Conservation (phyloP, 2,888 invertebrate species). For the Acutogordius australiensis region DNA sequence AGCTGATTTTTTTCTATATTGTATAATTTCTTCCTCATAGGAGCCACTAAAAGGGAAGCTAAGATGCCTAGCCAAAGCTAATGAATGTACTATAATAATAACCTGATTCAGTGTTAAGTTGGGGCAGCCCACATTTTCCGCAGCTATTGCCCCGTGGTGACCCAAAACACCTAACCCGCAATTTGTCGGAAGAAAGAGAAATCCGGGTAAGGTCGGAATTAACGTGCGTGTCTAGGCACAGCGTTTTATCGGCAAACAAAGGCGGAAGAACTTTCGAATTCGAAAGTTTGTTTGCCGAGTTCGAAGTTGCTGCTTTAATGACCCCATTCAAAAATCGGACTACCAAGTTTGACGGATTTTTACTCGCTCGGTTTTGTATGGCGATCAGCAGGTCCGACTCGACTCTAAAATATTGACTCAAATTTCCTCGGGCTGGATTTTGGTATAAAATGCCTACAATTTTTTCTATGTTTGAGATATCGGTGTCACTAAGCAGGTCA, state of each 20-base stretch:
- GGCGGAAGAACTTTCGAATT: not conserved
- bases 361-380: not conserved
- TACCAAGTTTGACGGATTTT: not conserved
- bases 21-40: too few relatives aligned
- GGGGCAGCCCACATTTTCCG: not conserved
- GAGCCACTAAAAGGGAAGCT: too few relatives aligned
- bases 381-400: not conserved
- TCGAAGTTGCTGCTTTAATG: not conserved
- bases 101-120: not conserved
- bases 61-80: too few relatives aligned
- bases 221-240: not conserved
- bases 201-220: not conserved
- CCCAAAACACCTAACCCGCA: not conserved
- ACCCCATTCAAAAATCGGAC: not conserved
- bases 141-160: constrained; percentile 7
- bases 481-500: not conserved
- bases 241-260: not conserved
- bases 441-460: not conserved
- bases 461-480: not conserved
- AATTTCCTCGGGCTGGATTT: not conserved
- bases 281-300: too few relatives aligned
- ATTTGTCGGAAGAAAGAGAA: not conserved
- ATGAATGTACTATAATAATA: too few relatives aligned
- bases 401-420: not conserved
- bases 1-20: too few relatives aligned